Base-by-base conservation (phyloP, 2,113 vertebrate genomes). In the Regulus satrapa region DNA sequence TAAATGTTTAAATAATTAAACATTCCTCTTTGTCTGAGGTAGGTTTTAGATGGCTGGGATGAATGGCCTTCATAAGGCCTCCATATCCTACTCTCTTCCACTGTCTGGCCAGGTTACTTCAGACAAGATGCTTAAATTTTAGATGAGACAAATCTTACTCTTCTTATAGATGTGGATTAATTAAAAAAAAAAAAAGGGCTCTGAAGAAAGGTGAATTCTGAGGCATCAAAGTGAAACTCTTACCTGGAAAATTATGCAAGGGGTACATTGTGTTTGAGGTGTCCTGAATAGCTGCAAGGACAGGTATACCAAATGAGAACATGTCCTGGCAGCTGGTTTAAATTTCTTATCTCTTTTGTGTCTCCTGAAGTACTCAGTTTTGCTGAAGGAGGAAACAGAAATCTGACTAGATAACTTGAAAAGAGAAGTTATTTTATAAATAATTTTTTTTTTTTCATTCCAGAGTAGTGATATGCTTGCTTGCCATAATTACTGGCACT, bases 401-500 rank as follows among this genome's bases (percentile, higher is more conserved):
- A 71, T 62, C 43, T 78, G 48, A 52, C 25, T 59, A 38, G 21
- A 18, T 72, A 40, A 2, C 16, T 75, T 86, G 56, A 81, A 75
- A 83, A 58, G 19, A 3, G 14, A 71, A 86, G 18, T 85, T 75
- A 72, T 49, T 92, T 68, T 79, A 28, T 84, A 82, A 85, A 32
- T 91, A 74, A 31, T 78, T 21, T 80, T 8, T 66, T 24, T 43
- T 54, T 20, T 38, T 59, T 69, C 54, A 12, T 29, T 28, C 5
- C 97, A 99, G 99, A 95, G 77, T 7, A 97, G 97, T 7, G 99
- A 99, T 68, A 97, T 99, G 97, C 98, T 99, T 67, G 98, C 98
- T 62, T 98, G 98, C 83, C 99, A 99, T 72, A 99, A 99, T 95
- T 99, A 99, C 63, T 99, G 99, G 99, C 99, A 99, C 88, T 99